Base-by-base conservation (phyloP, 2,888 invertebrate genomes). In the Sesamia inferens region DNA sequence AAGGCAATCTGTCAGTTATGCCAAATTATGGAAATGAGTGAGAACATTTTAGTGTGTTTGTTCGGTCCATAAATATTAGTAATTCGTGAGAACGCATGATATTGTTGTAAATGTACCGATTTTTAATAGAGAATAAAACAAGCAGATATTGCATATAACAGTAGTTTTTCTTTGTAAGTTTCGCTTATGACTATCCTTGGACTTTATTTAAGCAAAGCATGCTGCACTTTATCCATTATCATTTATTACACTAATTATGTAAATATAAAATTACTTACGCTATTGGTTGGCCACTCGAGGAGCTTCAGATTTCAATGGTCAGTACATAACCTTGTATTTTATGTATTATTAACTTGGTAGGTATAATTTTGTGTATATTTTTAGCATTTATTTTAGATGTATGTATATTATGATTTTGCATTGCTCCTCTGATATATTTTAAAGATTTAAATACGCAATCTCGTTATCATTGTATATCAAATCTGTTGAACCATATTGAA, bases 341-440 rank as follows among this genome's bases (percentile, higher is more conserved):
- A 87, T 83, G 82, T 88, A 87, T 88, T 88, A 86, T 87, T 88
- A 86, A 86, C 81, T 70, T 85, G 78, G 68, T 90, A 90, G 88
- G 78, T 83, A 73, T 87, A 90, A 90, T 87, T 85, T 86, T 71
- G 80, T 92, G 92, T 92, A 92, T 90, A 92, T 90, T 91, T 87
- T 89, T 91, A 92, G 92, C 91, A 91, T 92, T 91, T 91, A 90
- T 89, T 90, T 88, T 90, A 91, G 88, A 86, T 87, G 76, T 89
- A 90, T 92, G 92, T 93, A 93, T 93, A 93, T 93, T 92, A 90
- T 90, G 89, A 86, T 89, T 84, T 85, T 61, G 65, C 86, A 84
- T 81, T 80, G 84, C 87, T 88, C 86, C 86, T 88, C 84, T 79
- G 61, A 83, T 74, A 44, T 70, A 79, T 78, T 74, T 65, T 71